These are phyloP conservation scores for Phalera bucephala DNA, from an alignment of 2,888 invertebrate species.

Conservation along the genomic window DNA sequence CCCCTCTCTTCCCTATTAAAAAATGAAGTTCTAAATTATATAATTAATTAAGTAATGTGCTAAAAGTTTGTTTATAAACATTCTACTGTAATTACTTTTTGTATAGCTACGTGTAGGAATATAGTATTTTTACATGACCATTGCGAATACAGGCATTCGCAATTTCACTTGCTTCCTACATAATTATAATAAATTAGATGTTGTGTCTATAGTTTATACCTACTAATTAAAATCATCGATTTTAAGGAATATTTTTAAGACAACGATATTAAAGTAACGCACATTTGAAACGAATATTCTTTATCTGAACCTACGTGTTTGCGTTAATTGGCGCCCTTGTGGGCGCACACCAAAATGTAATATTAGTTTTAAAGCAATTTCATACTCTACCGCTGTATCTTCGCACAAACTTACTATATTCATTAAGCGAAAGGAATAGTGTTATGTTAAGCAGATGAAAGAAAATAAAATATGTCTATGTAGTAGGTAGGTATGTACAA, in stretches of 20 bases:
- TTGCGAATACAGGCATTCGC: conserved; percentile 30
- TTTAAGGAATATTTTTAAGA: not conserved
- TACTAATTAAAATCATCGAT: conserved; percentile 3
- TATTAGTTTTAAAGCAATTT: not conserved
- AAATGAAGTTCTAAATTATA: not conserved
- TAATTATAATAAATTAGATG: too few relatives aligned
- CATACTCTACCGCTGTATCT: not conserved
- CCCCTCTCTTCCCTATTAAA: too few relatives aligned
- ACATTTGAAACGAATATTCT: too few relatives aligned
- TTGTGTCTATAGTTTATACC: too few relatives aligned
- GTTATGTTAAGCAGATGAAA: too few relatives aligned
- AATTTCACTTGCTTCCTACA: too few relatives aligned
- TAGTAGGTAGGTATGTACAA: too few relatives aligned
- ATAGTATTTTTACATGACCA: too few relatives aligned
- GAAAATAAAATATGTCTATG: too few relatives aligned
- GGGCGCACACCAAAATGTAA: not conserved
- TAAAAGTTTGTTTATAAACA: not conserved
- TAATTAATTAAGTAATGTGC: not conserved
- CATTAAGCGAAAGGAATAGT: too few relatives aligned
- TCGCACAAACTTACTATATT: not conserved
- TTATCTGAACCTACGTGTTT: too few relatives aligned
- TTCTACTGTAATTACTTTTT: not conserved
- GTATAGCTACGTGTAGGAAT: conserved; percentile 12
- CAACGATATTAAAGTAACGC: not conserved
- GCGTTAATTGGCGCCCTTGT: not conserved